Evolutionary conservation across 2,113 vertebrate genomes (phyloP).

Genomic region (Plectropomus leopardus): DNA sequence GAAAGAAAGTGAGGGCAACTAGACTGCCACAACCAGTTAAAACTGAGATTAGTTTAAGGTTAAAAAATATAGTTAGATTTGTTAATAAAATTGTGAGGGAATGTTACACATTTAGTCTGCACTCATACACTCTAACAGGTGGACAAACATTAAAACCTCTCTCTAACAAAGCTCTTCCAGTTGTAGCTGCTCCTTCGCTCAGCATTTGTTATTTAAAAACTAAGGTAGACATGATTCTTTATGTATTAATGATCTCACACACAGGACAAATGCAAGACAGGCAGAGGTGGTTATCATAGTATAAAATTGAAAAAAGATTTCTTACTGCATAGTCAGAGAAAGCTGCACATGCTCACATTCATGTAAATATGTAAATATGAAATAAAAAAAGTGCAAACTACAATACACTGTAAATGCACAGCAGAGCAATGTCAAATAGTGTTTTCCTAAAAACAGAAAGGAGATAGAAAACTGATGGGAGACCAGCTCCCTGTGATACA

Average conservation of each 20-base stretch:
- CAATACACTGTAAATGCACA: background rate
- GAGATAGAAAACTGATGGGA: background rate
- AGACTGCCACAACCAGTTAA: background rate
- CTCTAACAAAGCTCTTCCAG: background rate
- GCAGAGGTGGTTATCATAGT: background rate
- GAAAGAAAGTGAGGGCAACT: background rate
- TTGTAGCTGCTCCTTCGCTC: background rate
- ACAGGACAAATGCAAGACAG: background rate
- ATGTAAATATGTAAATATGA: background rate
- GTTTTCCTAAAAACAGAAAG: background rate
- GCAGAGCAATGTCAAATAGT: background rate
- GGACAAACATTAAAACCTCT: background rate
- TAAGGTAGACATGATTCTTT: background rate
- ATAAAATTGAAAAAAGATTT: background rate
- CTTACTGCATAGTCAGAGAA: background rate
- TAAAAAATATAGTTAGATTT: too few relatives aligned
- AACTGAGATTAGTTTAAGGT: too few relatives aligned
- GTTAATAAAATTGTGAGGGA: background rate
- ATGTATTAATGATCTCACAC: background rate
- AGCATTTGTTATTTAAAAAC: background rate
- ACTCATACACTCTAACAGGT: background rate
- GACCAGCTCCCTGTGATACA: conserved; percentile 28
- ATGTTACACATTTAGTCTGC: background rate
- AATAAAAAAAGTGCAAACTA: background rate
- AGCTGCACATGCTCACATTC: background rate